phyloP scores from a whole-genome alignment of 2,797 vertebrate species.

The Vireo griseus region DNA sequence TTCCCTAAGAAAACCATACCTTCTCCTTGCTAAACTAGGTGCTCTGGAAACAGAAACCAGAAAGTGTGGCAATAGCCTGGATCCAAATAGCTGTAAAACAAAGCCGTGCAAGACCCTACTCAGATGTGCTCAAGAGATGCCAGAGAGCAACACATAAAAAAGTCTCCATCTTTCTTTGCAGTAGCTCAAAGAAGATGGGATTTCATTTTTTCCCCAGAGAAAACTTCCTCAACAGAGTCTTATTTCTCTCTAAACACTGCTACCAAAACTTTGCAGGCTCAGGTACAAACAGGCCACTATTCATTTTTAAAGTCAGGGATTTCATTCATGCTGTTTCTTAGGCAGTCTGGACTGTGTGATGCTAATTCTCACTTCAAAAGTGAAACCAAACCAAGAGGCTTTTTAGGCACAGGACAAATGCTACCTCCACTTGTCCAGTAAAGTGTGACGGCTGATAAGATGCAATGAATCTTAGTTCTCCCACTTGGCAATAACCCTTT shows the following conservation, averaged over 20 bases:
- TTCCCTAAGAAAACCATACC: background rate
- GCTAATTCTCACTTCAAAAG: background rate
- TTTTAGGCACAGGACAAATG: background rate
- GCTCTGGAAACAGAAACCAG: background rate
- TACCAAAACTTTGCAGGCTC: background rate
- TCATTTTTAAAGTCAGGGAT: background rate
- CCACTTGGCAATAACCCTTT: background rate
- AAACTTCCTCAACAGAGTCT: background rate
- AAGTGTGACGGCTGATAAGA: background rate
- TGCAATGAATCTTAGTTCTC: background rate
- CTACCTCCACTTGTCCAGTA: background rate
- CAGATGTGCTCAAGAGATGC: background rate
- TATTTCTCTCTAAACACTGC: background rate
- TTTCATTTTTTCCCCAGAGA: background rate
- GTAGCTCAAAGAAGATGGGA: background rate
- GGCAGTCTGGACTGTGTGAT: background rate
- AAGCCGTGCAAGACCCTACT: background rate
- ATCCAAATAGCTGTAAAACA: background rate
- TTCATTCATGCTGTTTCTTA: background rate
- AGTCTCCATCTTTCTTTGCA: background rate
- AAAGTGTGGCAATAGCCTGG: background rate
- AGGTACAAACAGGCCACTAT: background rate
- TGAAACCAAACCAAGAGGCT: background rate
- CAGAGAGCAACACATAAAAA: background rate
- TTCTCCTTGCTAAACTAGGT: background rate